These are phyloP conservation scores for Drosophila barbarae DNA, from an alignment of 2,888 invertebrate species.

Conservation along the genomic window DNA sequence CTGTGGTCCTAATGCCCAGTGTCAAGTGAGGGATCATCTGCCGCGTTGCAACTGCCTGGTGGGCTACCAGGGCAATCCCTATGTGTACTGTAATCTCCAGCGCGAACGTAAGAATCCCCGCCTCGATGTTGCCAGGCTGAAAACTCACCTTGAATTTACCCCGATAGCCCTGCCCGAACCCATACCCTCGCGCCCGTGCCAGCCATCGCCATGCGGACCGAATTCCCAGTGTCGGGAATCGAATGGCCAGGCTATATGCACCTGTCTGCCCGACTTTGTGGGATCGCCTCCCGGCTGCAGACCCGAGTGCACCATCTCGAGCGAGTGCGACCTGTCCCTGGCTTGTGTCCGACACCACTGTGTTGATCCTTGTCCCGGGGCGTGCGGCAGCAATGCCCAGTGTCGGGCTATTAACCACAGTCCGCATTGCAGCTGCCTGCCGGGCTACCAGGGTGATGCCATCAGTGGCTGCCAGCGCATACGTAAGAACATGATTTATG, in stretches of 20 bases:
- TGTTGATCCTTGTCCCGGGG: conserved; percentile 85
- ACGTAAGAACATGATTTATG: conserved; percentile 78
- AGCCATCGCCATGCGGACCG: conserved; percentile 84
- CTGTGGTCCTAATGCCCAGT: conserved; percentile 87
- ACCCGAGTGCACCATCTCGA: conserved; percentile 88
- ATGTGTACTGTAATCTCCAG: conserved; percentile 82
- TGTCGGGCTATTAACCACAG: conserved; percentile 83
- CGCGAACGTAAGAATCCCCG: conserved; percentile 80
- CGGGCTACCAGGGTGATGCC: conserved; percentile 85
- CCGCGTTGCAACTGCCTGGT: conserved; percentile 85
- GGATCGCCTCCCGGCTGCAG: conserved; percentile 87
- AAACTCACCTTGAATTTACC: conserved; percentile 13
- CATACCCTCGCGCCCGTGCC: conserved; percentile 81
- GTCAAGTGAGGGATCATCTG: conserved; percentile 86
- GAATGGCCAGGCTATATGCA: conserved; percentile 82
- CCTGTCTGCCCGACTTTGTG: conserved; percentile 83
- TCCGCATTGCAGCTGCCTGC: conserved; percentile 85
- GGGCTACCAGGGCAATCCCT: conserved; percentile 89
- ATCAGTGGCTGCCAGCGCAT: conserved; percentile 82
- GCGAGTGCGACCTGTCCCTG: conserved; percentile 83
- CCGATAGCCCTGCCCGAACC: conserved; percentile 71
- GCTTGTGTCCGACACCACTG: conserved; percentile 86
- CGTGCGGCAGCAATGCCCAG: conserved; percentile 87
- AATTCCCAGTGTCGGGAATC: conserved; percentile 83
- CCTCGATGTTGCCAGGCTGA: not conserved